Base-by-base conservation (phyloP, 2,113 vertebrate species). In the Ia io region DNA sequence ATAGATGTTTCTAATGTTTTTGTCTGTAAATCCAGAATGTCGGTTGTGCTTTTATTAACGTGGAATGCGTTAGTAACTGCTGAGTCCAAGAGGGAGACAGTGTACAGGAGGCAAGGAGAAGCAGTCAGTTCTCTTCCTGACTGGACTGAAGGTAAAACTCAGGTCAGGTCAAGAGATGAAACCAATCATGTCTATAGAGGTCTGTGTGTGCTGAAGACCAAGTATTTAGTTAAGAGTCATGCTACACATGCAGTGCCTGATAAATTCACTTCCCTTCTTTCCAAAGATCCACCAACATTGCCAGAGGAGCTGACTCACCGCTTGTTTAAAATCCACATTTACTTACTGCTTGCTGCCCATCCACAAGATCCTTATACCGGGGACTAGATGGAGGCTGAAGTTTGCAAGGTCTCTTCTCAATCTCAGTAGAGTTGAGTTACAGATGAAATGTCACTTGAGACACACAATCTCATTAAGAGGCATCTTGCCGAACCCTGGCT, bases 301-400 rank as follows among this genome's bases (percentile, higher is more conserved):
- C 63, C 17, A 28, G 59, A 49, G 22, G 35, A 89, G 22, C 23
- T 83, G 51, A 82, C 47, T 67, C 84, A 65, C 37, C 59, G 20
- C 23, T 69, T 61, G 16, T 74, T 88, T 94, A 65, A 96, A 94
- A 79, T 71, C 91, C 69, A n/a, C 69, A 79, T 93, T 87, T 87
- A 65, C 30, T 91, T 80, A 76, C 10, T 79, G 3, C 17, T 53
- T 70, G 5, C n/a, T 69, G 37, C 82, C 73, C 82, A 37, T 28
- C 30, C 67, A 53, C 53, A 90, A 61, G n/a, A 42, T n/a, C 13
- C 25, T 89, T 53, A 25, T 53, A 16, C 28, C 30, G 35, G 4
- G 35, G 61, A 10, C 44, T 87, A 86, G 22, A 32, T 44, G 25
- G 76, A 35, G 6, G 35, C 49, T 40, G 53, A 51, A 71, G 40